These are phyloP conservation scores for Onthophagus taurus DNA, from an alignment of 1,140 invertebrate genomes.

Conservation along the genomic window DNA sequence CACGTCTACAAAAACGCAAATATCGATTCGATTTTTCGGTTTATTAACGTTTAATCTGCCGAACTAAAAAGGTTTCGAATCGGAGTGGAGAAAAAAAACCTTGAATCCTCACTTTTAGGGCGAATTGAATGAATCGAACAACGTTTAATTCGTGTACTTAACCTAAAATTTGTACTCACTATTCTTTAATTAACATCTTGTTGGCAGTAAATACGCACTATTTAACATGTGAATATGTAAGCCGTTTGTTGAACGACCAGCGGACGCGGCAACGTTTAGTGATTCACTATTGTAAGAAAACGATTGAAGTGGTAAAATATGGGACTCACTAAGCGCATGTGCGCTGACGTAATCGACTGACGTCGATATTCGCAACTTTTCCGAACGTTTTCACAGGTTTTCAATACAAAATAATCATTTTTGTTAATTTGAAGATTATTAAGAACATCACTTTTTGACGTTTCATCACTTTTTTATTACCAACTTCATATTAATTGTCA, in stretches of 20 bases:
- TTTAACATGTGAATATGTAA: conserved; percentile 26
- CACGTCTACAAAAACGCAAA: conserved; percentile 1
- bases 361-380: conserved; percentile 25
- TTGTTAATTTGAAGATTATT: no score
- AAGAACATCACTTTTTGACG: no score
- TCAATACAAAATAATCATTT: no score
- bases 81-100: background rate
- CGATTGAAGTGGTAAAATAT: conserved; percentile 10
- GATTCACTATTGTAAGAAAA: conserved; percentile 11
- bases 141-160: no score
- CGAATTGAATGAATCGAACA: background rate
- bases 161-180: conserved; percentile 36
- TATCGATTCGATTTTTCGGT: background rate
- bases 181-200: conserved; percentile 38
- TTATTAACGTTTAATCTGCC: conserved; percentile 2
- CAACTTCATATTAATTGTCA: no score
- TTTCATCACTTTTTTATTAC: no score
- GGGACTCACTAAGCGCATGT: conserved; percentile 29
- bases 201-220: conserved; percentile 22
- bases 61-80: background rate
- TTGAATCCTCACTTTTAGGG: background rate
- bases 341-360: conserved; percentile 32
- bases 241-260: background rate
- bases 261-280: conserved; percentile 1
- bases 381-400: no score